Evolutionary conservation across 2,797 vertebrate genomes (phyloP).

Genomic region (Macrochelys suwanniensis): DNA sequence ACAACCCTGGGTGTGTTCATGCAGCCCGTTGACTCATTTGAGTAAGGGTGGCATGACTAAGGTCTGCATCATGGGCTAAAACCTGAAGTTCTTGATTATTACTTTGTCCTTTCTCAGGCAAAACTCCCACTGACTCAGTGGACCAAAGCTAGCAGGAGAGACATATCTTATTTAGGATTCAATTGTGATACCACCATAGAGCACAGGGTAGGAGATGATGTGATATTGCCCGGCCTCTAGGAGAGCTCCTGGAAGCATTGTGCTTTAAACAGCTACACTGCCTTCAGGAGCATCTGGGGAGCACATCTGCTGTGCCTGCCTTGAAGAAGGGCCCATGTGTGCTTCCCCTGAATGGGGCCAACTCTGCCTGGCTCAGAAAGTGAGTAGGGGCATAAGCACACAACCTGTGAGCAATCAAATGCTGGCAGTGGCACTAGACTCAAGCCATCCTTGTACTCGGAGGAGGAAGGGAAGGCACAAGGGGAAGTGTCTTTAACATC

Average conservation of each 20-base stretch:
- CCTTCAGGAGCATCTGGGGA: neutral
- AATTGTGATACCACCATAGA: neutral
- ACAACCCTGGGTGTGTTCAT: neutral
- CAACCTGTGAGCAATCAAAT: neutral
- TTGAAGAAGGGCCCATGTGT: neutral
- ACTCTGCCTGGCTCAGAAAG: neutral
- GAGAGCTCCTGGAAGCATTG: neutral
- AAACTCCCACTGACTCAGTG: rapidly evolving
- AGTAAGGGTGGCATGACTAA: neutral
- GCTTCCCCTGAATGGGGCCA: neutral
- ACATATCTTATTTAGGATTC: neutral
- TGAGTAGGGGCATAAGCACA: neutral
- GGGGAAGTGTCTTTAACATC: neutral
- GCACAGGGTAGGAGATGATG: neutral
- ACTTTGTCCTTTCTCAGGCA: neutral
- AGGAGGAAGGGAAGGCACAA: neutral
- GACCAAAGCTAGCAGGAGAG: neutral
- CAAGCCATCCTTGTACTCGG: neutral
- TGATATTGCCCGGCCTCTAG: neutral
- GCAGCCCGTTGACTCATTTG: neutral
- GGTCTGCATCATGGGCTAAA: neutral
- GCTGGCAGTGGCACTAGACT: neutral
- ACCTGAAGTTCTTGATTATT: neutral
- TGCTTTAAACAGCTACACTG: neutral
- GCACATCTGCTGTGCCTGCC: neutral